Percentiles rank a stretch among this genome's conserved stretches.
phyloP scores from a whole-genome alignment of 2,797 vertebrate genomes.

The Spatula versicolor region DNA sequence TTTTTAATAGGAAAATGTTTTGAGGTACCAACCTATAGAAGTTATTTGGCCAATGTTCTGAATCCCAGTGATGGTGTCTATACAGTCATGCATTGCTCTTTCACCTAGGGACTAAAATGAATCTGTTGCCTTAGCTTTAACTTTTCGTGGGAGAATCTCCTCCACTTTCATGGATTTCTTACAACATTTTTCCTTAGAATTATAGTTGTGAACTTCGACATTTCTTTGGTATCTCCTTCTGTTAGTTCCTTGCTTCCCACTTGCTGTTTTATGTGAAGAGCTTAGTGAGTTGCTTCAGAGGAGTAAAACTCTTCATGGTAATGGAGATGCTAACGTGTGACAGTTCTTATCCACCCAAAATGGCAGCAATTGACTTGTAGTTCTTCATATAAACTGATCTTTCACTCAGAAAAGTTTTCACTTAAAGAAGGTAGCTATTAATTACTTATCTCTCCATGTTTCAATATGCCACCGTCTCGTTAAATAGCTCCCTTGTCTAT shows the following conservation, averaged over 20 bases:
- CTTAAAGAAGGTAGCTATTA: constrained; percentile 68
- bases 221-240: constrained; percentile 59
- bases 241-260: constrained; percentile 51
- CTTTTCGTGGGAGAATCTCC: neutral
- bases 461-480: constrained; percentile 63
- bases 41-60: neutral
- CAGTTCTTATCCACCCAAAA: constrained; percentile 47
- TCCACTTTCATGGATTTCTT: neutral
- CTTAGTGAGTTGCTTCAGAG: constrained; percentile 44
- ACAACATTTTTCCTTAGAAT: constrained; percentile 45
- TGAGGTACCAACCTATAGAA: neutral
- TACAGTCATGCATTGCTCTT: neutral
- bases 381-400: constrained; percentile 52
- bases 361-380: constrained; percentile 50
- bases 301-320: constrained; percentile 39
- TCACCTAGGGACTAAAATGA: neutral
- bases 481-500: constrained; percentile 70
- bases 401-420: constrained; percentile 66
- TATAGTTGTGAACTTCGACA: neutral
- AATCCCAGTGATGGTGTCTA: neutral
- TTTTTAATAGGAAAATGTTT: neutral
- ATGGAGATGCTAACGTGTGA: constrained; percentile 43
- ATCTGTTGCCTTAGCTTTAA: neutral
- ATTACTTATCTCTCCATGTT: constrained; percentile 62
- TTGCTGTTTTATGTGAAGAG: constrained; percentile 39